Evolutionary conservation across 2,797 vertebrate genomes (phyloP).

Genomic region (Pyrocephalus nanus): DNA sequence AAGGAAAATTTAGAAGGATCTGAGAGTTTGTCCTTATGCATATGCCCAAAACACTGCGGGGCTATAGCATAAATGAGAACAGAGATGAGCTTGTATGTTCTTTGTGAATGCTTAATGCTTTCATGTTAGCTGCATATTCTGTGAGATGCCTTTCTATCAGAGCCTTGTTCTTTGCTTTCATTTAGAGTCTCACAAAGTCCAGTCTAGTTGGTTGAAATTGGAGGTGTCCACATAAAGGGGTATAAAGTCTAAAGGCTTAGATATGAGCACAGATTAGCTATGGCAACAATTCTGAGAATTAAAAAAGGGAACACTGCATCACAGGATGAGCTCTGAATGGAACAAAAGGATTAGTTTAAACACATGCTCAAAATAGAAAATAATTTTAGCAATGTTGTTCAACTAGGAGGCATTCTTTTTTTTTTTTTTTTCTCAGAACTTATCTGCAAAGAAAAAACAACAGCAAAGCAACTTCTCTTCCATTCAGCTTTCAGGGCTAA

Average conservation of each 20-base stretch:
- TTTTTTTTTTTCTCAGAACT: neutral
- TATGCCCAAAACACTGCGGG: neutral
- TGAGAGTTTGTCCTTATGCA: neutral
- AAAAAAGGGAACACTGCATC: slow-evolving; percentile 59
- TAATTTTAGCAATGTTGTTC: slow-evolving; percentile 63
- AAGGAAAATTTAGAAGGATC: neutral
- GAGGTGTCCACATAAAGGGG: neutral
- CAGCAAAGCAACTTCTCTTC: slow-evolving; percentile 31
- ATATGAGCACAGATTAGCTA: neutral
- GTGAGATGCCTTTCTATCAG: neutral
- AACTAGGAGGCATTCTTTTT: neutral
- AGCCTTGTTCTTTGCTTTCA: neutral
- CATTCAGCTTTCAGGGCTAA: neutral
- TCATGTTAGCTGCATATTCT: neutral
- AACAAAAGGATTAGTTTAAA: slow-evolving; percentile 68
- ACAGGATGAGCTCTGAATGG: slow-evolving; percentile 59
- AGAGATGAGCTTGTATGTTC: neutral
- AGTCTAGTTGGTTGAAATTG: neutral
- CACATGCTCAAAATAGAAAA: slow-evolving; percentile 64
- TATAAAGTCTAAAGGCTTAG: neutral
- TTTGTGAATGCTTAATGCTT: neutral
- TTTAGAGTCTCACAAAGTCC: neutral
- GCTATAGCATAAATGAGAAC: neutral
- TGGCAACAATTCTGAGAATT: slow-evolving; percentile 57
- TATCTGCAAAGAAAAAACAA: slow-evolving; percentile 38